A percentile compares a stretch with the other conserved stretches of the same genome.
phyloP scores from a whole-genome alignment of 2,888 invertebrate genomes.

The Adelphocoris suturalis region DNA sequence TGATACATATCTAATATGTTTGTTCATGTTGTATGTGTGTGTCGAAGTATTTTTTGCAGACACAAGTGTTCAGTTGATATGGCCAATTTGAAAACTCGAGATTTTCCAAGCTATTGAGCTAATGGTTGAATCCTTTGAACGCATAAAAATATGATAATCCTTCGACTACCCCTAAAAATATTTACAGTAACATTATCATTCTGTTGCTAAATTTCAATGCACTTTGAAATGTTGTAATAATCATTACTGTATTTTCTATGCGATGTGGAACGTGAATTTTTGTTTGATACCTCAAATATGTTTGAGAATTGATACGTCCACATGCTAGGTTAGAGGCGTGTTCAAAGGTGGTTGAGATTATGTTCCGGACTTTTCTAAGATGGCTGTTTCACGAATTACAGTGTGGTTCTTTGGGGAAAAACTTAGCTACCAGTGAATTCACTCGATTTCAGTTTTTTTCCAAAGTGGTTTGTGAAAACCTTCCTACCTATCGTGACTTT shows the following conservation, averaged over 20 bases:
- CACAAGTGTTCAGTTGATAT: background rate
- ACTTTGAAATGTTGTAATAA: background rate
- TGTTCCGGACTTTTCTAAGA: background rate
- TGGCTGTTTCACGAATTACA: background rate
- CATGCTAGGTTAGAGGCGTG: no score
- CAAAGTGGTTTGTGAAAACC: no score
- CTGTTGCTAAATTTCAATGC: background rate
- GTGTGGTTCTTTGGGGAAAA: no score
- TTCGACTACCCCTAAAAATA: background rate
- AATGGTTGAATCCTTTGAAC: background rate
- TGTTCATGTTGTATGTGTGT: slow-evolving; percentile 34
- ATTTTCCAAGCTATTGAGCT: slow-evolving; percentile 4
- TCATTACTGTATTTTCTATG: background rate
- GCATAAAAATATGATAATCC: no score
- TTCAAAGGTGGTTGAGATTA: background rate
- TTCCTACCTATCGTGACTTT: no score
- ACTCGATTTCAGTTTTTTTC: no score
- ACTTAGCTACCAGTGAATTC: no score
- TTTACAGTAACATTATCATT: background rate
- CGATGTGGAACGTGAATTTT: background rate
- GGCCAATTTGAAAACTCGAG: background rate
- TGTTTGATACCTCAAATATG: background rate
- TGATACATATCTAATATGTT: background rate
- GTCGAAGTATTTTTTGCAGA: slow-evolving; percentile 29
- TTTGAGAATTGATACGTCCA: no score